These are phyloP conservation scores for Zaprionus davidi DNA, from an alignment of 1,140 invertebrate genomes.

Conservation along the genomic window DNA sequence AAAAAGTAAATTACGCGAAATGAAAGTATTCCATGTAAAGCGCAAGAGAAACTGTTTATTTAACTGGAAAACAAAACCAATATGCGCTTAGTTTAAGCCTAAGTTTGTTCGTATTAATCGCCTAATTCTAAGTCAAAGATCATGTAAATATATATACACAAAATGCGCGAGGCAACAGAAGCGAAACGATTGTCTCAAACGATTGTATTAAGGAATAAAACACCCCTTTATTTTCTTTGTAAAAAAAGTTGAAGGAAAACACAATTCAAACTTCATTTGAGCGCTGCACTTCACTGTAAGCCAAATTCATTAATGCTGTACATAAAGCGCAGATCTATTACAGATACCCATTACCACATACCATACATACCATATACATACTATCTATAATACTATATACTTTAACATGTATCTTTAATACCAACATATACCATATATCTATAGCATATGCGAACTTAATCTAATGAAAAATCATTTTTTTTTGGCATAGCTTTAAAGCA, in stretches of 20 bases:
- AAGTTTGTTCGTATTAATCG: conserved; percentile 29
- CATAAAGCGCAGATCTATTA: conserved; percentile 20
- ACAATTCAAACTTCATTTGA: conserved; percentile 3
- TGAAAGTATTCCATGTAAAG: conserved; percentile 46
- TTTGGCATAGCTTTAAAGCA: conserved; percentile 62
- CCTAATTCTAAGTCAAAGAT: conserved; percentile 57
- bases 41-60: conserved; percentile 5
- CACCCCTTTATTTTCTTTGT: neutral
- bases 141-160: conserved; percentile 48
- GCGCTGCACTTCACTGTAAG: conserved; percentile 16
- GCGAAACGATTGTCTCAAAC: conserved; percentile 19
- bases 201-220: neutral
- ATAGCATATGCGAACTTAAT: neutral
- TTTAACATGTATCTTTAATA: conserved; percentile 13
- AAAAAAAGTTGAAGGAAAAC: neutral
- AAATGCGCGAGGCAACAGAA: neutral
- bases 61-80: neutral
- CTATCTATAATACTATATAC: conserved; percentile 17
- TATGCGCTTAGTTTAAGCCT: conserved; percentile 44
- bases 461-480: conserved; percentile 24
- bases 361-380: conserved; percentile 25
- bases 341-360: neutral
- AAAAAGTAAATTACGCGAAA: conserved; percentile 23
- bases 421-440: neutral
- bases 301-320: conserved; percentile 42